These are phyloP conservation scores for Eutolmus rufibarbis DNA, from an alignment of 2,888 invertebrate species.

Conservation along the genomic window DNA sequence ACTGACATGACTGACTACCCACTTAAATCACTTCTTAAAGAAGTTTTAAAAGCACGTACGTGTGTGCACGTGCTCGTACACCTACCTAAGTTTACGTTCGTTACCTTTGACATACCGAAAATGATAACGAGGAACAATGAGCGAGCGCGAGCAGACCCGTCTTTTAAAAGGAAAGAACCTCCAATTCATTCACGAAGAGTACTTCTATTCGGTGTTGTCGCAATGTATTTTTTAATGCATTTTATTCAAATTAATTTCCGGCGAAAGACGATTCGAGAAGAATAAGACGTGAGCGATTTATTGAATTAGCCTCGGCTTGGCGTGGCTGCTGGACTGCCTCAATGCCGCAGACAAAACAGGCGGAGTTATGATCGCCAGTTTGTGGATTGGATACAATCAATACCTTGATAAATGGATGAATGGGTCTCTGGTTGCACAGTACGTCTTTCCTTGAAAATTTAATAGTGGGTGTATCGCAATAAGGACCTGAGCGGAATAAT, in stretches of 20 bases:
- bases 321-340: background rate
- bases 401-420: background rate
- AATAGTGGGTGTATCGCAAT: background rate
- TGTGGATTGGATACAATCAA: background rate
- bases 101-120: conserved; percentile 17
- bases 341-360: background rate
- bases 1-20: background rate
- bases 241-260: conserved; percentile 48
- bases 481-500: background rate
- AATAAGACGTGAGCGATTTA: conserved; percentile 43
- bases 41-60: background rate
- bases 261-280: background rate
- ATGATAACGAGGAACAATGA: background rate
- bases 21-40: conserved; percentile 6
- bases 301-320: background rate
- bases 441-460: background rate
- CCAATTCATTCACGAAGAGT: background rate
- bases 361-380: background rate
- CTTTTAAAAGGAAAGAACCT: background rate
- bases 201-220: background rate
- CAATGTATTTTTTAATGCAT: conserved; percentile 45
- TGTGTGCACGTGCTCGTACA: background rate
- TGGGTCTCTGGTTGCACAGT: background rate
- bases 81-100: background rate
- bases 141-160: background rate